Base-by-base conservation (phyloP, 2,888 invertebrate genomes). In the Tribolium freemani region DNA sequence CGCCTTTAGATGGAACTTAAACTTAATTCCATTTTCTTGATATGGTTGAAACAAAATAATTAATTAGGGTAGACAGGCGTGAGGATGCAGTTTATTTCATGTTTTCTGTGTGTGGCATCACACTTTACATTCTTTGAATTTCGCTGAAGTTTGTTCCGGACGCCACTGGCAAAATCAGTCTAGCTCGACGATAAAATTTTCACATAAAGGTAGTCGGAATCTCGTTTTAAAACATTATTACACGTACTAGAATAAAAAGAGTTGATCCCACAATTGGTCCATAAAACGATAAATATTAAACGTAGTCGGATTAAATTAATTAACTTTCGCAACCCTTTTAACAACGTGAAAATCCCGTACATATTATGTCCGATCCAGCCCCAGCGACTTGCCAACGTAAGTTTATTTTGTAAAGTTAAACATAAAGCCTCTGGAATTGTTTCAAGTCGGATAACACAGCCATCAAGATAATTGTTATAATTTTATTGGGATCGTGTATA, bases 401-500 rank as follows among this genome's bases (percentile, higher is more conserved):
- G 67, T 67, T 64, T 64, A 53, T 64, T 56, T 67, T 67, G 13
- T 30, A 30, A 67, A 67, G 56, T 67, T 57, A 56, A 67, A 67
- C 67, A 56, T 31, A 31, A 44, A 51, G 64, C 53, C 31, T 21
- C 38, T 16, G 31, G 50, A 48, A 64, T 64, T 64, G 31, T 64
- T 64, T 44, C 64, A 53, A 38, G 64, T 53, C 64, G 64, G 46
- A 67, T 67, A 56, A 46, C 51, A 54, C 56, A 46, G 67, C 56
- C 30, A 67, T 67, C 69, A 58, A 51, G 69, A 69, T 69, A 69
- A 69, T 70, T 63, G 57, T 50, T 70, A 70, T 72, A 72, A 72
- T 72, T 72, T 72, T 72, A 64, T 72, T 51, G 72, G 58, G 56
- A 63, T 31, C 56, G 63, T 72, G 69, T 69, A 64, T 58, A 69